Percentiles rank a stretch among this genome's conserved stretches.
Evolutionary conservation across 2,113 vertebrate species (phyloP).

Genomic region (Phrynosoma platyrhinos): DNA sequence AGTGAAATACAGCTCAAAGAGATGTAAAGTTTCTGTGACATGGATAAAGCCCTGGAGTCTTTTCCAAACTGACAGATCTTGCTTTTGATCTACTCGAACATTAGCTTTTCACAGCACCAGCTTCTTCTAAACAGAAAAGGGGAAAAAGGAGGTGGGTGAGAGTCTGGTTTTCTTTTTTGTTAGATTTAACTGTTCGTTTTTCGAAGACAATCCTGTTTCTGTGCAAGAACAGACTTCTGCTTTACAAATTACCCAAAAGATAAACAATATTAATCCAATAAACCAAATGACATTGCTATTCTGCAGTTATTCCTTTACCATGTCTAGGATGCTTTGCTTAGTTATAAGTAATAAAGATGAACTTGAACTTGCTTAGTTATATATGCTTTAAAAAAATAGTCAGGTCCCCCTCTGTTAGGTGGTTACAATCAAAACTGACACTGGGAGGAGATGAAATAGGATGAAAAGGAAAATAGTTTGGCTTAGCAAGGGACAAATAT

Average conservation of each 20-base stretch:
- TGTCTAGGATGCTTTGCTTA: not conserved
- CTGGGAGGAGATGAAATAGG: not conserved
- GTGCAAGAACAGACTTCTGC: not conserved
- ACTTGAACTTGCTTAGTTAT: too few species aligned
- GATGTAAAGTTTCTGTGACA: conserved; percentile 26
- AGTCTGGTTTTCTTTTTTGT: not conserved
- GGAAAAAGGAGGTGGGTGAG: not conserved
- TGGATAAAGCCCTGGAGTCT: conserved; percentile 10
- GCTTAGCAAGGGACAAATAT: not conserved
- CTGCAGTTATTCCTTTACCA: not conserved
- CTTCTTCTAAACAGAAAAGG: not conserved
- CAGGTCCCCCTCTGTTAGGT: not conserved
- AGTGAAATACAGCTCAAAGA: conserved; percentile 38
- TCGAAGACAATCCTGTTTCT: conserved; percentile 1
- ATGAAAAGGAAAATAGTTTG: not conserved
- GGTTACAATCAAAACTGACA: not conserved
- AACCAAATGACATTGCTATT: not conserved
- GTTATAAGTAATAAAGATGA: not conserved
- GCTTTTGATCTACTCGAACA: conserved; percentile 7
- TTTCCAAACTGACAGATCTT: not conserved
- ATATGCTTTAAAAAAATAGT: not conserved
- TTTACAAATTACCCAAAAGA: not conserved
- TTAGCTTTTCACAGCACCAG: not conserved
- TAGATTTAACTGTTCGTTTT: conserved; percentile 6
- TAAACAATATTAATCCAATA: not conserved